phyloP scores from a whole-genome alignment of 2,797 vertebrate genomes.

The Pogoniulus pusillus region DNA sequence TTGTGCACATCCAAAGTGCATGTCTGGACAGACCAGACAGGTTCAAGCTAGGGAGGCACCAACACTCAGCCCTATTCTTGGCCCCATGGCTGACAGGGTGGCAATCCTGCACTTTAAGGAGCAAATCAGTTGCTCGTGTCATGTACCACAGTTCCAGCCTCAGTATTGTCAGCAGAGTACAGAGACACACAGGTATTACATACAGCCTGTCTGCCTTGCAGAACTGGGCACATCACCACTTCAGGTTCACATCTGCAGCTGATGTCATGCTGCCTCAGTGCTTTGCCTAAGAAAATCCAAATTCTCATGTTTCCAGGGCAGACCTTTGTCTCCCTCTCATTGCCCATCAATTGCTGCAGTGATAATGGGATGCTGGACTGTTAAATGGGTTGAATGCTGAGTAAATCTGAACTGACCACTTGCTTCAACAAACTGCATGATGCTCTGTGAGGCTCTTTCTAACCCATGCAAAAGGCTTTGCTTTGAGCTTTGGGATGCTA shows the following conservation, averaged over 20 bases:
- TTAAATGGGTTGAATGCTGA: background rate
- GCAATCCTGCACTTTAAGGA: background rate
- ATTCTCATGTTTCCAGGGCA: background rate
- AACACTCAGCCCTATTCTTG: background rate
- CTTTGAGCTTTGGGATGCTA: constrained; percentile 7
- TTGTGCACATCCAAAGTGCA: accelerated
- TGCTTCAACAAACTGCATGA: background rate
- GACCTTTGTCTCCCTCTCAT: background rate
- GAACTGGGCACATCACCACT: background rate
- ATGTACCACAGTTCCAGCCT: background rate
- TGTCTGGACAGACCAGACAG: background rate
- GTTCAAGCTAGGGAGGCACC: background rate
- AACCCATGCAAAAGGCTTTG: constrained; percentile 10
- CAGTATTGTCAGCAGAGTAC: background rate
- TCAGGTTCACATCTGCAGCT: background rate
- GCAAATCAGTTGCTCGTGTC: background rate
- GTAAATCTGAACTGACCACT: background rate
- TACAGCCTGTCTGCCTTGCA: background rate
- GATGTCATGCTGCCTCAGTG: background rate
- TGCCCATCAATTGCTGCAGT: accelerated
- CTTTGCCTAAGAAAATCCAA: background rate
- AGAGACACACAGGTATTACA: background rate
- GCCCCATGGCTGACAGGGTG: background rate
- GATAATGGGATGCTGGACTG: background rate
- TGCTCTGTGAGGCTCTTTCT: background rate